Percentiles rank a stretch among this genome's conserved stretches.
phyloP scores from a whole-genome alignment of 92 coral and sea anemone genomes.

The Bergia puertoricense region DNA sequence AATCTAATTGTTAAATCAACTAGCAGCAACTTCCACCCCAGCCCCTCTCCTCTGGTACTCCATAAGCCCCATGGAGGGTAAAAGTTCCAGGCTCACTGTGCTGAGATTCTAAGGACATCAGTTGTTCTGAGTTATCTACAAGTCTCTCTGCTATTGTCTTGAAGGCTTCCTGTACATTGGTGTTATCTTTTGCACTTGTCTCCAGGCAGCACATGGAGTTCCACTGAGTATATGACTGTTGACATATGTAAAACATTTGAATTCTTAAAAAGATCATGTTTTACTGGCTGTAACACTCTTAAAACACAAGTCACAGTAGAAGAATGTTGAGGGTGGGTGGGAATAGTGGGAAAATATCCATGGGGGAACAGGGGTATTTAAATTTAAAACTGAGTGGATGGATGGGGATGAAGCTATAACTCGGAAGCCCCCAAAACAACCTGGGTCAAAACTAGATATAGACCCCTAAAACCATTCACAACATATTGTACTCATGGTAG shows the following conservation, averaged over 20 bases:
- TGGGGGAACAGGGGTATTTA: too few species aligned
- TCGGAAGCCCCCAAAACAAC: too few species aligned
- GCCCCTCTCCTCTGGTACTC: slow-evolving; percentile 50
- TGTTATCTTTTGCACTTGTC: slow-evolving; percentile 93
- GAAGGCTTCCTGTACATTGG: slow-evolving; percentile 84
- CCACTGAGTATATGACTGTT: slow-evolving; percentile 72
- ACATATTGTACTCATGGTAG: too few species aligned
- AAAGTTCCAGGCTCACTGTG: slow-evolving; percentile 84
- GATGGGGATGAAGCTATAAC: too few species aligned
- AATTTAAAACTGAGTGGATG: too few species aligned
- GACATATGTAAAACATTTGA: background rate
- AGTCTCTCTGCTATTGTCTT: slow-evolving; percentile 71
- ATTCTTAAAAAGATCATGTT: background rate
- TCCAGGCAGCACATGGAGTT: slow-evolving; percentile 81
- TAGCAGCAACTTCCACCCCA: slow-evolving; percentile 11
- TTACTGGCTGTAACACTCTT: too few species aligned
- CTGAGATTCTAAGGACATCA: slow-evolving; percentile 64
- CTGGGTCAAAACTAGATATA: too few species aligned
- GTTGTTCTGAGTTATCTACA: slow-evolving; percentile 73
- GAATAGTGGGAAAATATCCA: too few species aligned
- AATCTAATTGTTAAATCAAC: slow-evolving; percentile 12
- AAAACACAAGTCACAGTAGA: background rate
- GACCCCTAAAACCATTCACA: too few species aligned
- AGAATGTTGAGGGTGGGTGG: too few species aligned
- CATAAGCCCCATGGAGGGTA: slow-evolving; percentile 88